A percentile compares a stretch with the other conserved stretches of the same genome.
phyloP scores from a whole-genome alignment of 2,797 vertebrate genomes.

The Melopsittacus undulatus region DNA sequence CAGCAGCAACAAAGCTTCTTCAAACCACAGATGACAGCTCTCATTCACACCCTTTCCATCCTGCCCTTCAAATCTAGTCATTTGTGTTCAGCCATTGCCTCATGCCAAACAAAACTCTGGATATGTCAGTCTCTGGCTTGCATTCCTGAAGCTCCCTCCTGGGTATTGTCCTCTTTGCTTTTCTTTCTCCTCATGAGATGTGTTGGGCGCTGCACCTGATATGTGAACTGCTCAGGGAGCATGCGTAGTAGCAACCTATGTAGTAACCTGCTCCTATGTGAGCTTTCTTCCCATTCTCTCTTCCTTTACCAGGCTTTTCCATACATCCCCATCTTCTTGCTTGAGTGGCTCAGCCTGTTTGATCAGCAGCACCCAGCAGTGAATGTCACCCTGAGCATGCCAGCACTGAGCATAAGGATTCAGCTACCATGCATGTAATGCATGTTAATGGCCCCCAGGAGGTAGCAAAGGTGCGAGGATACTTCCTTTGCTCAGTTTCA shows the following conservation, averaged over 20 bases:
- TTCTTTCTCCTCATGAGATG: accelerated
- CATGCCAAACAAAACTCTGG: not conserved
- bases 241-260: accelerated
- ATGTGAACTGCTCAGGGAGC: not conserved
- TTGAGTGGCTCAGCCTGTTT: not conserved
- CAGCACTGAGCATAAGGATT: not conserved
- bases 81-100: not conserved
- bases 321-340: not conserved
- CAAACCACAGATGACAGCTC: accelerated
- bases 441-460: not conserved
- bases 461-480: not conserved
- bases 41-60: not conserved
- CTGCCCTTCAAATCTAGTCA: not conserved
- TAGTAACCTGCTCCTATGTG: not conserved
- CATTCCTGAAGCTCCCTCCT: not conserved
- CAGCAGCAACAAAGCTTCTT: not conserved
- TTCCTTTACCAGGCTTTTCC: not conserved
- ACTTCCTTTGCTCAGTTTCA: not conserved
- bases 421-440: accelerated
- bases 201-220: not conserved
- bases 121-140: not conserved
- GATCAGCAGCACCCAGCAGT: accelerated
- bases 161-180: not conserved
- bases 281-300: not conserved
- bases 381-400: not conserved